A percentile compares a stretch with the other conserved stretches of the same genome.
Evolutionary conservation across 2,888 invertebrate species (phyloP).

Genomic region (Campaea margaritaria): DNA sequence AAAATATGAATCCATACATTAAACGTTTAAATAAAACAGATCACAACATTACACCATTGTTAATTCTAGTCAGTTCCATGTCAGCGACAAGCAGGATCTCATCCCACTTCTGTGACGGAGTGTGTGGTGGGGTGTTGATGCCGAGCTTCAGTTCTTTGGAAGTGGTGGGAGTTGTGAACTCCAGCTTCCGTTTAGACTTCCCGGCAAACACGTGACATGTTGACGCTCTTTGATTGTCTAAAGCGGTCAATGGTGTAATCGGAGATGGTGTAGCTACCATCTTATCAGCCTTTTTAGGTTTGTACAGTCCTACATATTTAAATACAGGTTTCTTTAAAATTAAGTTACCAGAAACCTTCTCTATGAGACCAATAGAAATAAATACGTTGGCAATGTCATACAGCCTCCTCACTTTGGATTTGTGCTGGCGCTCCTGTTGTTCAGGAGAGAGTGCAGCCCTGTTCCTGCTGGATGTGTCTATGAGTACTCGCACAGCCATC

Average conservation of each 20-base stretch:
- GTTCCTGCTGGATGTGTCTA: conserved; percentile 79
- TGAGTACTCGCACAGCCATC: conserved; percentile 87
- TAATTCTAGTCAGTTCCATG: conserved; percentile 85
- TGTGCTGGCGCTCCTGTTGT: conserved; percentile 82
- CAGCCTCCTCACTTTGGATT: conserved; percentile 89
- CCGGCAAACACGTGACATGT: conserved; percentile 70
- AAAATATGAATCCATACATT: conserved; percentile 56
- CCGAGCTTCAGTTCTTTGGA: conserved; percentile 69
- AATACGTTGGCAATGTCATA: conserved; percentile 93
- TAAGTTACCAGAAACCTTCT: conserved; percentile 87
- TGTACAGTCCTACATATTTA: conserved; percentile 86
- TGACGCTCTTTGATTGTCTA: conserved; percentile 61
- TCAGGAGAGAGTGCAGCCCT: conserved; percentile 81
- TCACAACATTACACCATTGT: conserved; percentile 76
- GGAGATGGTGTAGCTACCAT: conserved; percentile 67
- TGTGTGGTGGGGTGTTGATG: conserved; percentile 74
- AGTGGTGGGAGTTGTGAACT: conserved; percentile 73
- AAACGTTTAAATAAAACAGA: conserved; percentile 47
- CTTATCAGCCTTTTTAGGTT: conserved; percentile 69
- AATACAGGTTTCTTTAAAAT: conserved; percentile 88
- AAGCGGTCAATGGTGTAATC: conserved; percentile 67
- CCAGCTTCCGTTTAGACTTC: conserved; percentile 78
- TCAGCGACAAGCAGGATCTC: conserved; percentile 84
- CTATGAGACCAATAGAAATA: conserved; percentile 89
- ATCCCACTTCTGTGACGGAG: conserved; percentile 83